Conservation (phyloP, 2,113 vertebrate species). For the Saguinus midas region DNA sequence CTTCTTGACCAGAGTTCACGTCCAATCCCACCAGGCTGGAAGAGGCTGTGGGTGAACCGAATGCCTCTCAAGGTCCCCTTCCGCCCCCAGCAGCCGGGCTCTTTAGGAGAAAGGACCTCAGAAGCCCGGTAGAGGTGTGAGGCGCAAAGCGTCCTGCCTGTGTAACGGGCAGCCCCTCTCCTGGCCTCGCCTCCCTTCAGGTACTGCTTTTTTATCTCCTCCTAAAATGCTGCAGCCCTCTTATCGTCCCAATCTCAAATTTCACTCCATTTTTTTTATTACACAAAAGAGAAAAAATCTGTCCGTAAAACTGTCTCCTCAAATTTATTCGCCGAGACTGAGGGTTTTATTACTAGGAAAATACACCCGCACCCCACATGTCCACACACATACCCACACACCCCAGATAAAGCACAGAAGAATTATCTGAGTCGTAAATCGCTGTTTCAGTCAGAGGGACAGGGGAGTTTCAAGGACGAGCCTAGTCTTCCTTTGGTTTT, state of each 20-base stretch:
- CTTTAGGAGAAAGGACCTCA: background rate
- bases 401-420: conserved; percentile 65
- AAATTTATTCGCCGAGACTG: conserved; percentile 76
- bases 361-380: conserved; percentile 12
- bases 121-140: background rate
- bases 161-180: accelerated
- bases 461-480: conserved; percentile 72
- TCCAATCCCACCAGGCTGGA: accelerated
- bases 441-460: background rate
- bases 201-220: conserved; percentile 56
- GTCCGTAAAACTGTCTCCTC: conserved; percentile 75
- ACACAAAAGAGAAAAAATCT: conserved; percentile 63
- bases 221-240: conserved; percentile 46
- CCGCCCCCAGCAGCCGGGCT: accelerated
- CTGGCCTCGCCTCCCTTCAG: background rate
- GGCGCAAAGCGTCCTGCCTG: background rate
- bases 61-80: accelerated
- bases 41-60: background rate
- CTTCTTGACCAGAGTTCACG: accelerated
- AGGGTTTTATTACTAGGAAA: conserved; percentile 82
- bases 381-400: background rate
- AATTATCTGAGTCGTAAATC: conserved; percentile 66
- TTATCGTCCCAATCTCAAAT: conserved; percentile 49
- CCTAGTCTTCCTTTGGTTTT: background rate
- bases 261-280: conserved; percentile 62